These are phyloP conservation scores for Periphyllus acericola DNA, from an alignment of 2,888 invertebrate genomes.

Conservation along the genomic window DNA sequence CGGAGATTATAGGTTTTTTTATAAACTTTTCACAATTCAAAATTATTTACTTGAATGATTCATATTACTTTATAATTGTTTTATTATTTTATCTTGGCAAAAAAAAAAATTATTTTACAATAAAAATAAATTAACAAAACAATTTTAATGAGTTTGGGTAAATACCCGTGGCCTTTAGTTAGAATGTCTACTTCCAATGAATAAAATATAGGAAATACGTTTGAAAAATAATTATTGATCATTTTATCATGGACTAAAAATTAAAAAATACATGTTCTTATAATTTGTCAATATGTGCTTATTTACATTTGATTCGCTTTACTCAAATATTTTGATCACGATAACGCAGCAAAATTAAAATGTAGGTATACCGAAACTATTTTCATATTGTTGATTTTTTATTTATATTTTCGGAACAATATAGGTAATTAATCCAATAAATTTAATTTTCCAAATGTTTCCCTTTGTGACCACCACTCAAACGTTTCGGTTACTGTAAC, in stretches of 20 bases:
- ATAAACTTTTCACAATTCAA: slow-evolving; percentile 40
- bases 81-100: neutral
- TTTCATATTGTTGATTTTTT: neutral
- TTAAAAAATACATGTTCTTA: neutral
- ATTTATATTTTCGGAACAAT: neutral
- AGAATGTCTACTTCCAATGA: neutral
- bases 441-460: neutral
- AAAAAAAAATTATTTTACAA: slow-evolving; percentile 30
- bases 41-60: slow-evolving; percentile 49
- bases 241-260: neutral
- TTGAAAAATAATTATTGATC: neutral
- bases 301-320: neutral
- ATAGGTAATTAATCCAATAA: neutral
- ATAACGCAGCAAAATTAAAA: neutral
- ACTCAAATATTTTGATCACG: neutral
- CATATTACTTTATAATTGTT: slow-evolving; percentile 35
- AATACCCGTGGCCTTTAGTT: too few species aligned
- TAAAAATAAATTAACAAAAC: neutral
- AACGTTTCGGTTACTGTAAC: neutral
- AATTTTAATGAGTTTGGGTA: slow-evolving; percentile 5
- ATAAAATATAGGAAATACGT: neutral
- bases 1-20: slow-evolving; percentile 41
- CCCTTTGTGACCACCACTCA: neutral
- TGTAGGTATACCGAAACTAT: neutral
- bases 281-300: neutral